Conservation (phyloP, 2,888 invertebrate genomes). For the Odontocolon sp. region DNA sequence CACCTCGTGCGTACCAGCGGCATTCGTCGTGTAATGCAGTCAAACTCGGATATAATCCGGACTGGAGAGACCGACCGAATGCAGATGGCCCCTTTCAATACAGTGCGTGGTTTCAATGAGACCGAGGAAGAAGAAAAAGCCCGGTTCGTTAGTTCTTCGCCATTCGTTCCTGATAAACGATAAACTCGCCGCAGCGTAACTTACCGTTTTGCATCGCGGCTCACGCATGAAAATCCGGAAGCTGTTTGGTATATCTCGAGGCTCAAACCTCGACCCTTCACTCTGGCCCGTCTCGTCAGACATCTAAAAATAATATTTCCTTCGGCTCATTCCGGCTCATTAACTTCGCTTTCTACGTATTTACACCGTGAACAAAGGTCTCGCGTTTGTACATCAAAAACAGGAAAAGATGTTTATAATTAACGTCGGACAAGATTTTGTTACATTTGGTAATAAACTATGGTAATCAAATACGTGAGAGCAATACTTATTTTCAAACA, state of each 20-base stretch:
- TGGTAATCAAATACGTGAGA: no score
- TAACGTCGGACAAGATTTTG: no score
- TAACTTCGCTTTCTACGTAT: constrained; percentile 30
- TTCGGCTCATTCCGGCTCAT: constrained; percentile 37
- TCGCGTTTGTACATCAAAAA: neutral
- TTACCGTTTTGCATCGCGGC: neutral
- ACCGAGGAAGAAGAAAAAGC: constrained; percentile 24
- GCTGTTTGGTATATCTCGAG: neutral
- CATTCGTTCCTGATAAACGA: constrained; percentile 29
- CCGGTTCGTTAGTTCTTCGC: neutral
- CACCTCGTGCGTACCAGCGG: constrained; percentile 43
- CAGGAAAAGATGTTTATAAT: neutral
- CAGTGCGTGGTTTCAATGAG: neutral
- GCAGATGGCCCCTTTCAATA: constrained; percentile 46
- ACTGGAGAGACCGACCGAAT: constrained; percentile 12
- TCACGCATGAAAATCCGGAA: no score
- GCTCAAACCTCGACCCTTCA: constrained; percentile 10
- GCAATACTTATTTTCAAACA: neutral
- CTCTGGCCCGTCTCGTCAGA: constrained; percentile 10
- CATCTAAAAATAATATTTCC: constrained; percentile 46
- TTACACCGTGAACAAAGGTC: constrained; percentile 10
- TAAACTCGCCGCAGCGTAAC: neutral
- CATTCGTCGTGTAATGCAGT: constrained; percentile 47
- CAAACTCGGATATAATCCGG: constrained; percentile 21
- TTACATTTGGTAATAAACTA: no score